Evolutionary conservation across 2,113 vertebrate genomes (phyloP), one percentile per base, ranked within the genome.

Genomic region (Planiliza haematocheilus): DNA sequence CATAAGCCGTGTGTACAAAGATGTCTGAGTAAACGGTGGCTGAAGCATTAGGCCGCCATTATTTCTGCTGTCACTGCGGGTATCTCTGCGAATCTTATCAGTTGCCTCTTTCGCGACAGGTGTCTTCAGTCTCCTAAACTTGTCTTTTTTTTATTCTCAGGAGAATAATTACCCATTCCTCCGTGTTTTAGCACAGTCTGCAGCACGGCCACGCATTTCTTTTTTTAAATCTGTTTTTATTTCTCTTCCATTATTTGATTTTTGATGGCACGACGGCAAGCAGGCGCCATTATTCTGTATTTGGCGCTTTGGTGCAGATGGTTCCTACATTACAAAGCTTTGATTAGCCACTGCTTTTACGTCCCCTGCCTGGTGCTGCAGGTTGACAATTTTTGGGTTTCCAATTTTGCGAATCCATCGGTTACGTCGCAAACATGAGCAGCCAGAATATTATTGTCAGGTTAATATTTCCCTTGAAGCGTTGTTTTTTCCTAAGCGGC

Each of bases 1-100:
- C 69, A 75, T 74, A 77, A 71, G 49, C 57, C 42, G 63, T 73
- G 21, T 65, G 63, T 66, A 43, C 48, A 61, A 73, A 74, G 57
- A 72, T 59, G 63, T 70, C 24, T 63, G 64, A 12, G 39, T 53
- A 62, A 70, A 67, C 67, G 52, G 52, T 59, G 59, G 55, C 9
- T 43, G 52, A 48, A 46, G 30, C 6, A 0, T 52, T 46, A 66
- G 34, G 21, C 43, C 4, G 11, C 37, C 9, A 41, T 74, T 68
- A 68, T 69, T 48, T 46, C 73, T 59, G 57, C 34, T 39, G 37
- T 62, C 36, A n/a, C 53, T 70, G 70, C 24, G n/a, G 50, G 36
- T 67, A 17, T 68, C 36, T 64, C 52, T 70, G 56, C 34, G 43
- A 43, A 57, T 62, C 30, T 38, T 16, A 56, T 67, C 61, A 36